Conservation (phyloP, 2,113 vertebrate species). For the Prunella fulvescens region DNA sequence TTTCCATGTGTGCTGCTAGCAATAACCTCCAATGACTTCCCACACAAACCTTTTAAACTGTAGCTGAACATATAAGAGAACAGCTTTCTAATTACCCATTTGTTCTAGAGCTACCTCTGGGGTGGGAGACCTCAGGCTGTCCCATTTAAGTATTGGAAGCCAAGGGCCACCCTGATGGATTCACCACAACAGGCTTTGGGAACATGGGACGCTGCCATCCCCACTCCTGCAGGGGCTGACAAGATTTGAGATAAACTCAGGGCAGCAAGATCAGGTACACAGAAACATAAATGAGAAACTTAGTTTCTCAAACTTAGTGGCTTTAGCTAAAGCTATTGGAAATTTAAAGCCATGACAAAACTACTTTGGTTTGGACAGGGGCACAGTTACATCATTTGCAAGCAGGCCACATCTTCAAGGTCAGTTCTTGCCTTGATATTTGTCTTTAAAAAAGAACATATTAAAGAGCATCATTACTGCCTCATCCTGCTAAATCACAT, state of each 20-base stretch:
- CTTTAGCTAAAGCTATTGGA: neutral
- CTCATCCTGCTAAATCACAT: neutral
- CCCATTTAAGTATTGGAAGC: too few relatives aligned
- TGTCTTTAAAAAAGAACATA: conserved; percentile 24
- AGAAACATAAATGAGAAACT: neutral
- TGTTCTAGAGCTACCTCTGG: neutral
- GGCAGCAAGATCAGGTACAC: neutral
- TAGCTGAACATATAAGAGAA: neutral
- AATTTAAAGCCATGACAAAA: neutral
- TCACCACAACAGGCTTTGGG: neutral
- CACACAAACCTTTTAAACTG: neutral
- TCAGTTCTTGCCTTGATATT: neutral
- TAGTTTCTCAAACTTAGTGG: neutral
- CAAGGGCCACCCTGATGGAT: neutral
- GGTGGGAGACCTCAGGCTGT: neutral
- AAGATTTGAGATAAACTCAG: neutral
- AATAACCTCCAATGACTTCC: neutral
- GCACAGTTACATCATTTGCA: neutral
- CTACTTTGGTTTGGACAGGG: neutral
- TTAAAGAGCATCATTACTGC: conserved; percentile 1
- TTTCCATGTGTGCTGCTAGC: neutral
- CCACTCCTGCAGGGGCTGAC: neutral
- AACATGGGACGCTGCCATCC: neutral
- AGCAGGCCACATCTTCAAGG: neutral
- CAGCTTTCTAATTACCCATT: neutral